phyloP scores from a whole-genome alignment of 1,140 invertebrate species.

The Pseudomyrmex cubaensis region DNA sequence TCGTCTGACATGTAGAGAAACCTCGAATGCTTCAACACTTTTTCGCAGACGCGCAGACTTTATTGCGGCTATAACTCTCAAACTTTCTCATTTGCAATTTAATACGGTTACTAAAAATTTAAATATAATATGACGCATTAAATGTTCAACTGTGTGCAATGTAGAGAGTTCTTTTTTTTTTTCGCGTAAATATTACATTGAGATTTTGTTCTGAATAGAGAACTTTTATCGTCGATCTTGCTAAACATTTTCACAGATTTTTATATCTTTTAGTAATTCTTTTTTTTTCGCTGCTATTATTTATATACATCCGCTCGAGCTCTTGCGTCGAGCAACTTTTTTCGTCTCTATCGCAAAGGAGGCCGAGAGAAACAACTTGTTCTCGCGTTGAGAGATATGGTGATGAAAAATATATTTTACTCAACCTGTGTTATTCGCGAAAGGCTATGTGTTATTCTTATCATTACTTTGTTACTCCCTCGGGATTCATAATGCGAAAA shows the following conservation, averaged over 20 bases:
- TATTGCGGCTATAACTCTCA: slow-evolving; percentile 7
- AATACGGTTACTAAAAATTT: not conserved
- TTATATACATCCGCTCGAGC: not conserved
- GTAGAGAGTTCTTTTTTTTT: not conserved
- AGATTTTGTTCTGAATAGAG: too few relatives aligned
- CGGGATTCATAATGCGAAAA: slow-evolving; percentile 36
- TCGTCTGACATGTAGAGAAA: slow-evolving; percentile 25
- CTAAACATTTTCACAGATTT: not conserved
- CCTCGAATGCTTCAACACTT: slow-evolving; percentile 29
- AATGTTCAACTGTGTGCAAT: not conserved
- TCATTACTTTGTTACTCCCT: slow-evolving; percentile 13
- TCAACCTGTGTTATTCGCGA: not conserved
- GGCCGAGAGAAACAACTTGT: not conserved
- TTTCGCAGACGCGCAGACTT: not conserved
- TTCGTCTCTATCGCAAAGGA: not conserved
- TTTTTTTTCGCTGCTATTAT: not conserved
- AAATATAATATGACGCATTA: not conserved
- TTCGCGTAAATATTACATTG: too few relatives aligned
- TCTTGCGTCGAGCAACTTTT: slow-evolving; percentile 1
- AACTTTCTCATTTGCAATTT: slow-evolving; percentile 1
- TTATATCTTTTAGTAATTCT: not conserved
- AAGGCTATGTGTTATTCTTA: slow-evolving; percentile 40
- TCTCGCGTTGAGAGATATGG: not conserved
- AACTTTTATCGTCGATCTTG: too few relatives aligned
- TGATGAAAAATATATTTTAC: slow-evolving; percentile 30